Evolutionary conservation across 2,113 vertebrate genomes (phyloP).

Genomic region (Datnioides undecimradiatus): DNA sequence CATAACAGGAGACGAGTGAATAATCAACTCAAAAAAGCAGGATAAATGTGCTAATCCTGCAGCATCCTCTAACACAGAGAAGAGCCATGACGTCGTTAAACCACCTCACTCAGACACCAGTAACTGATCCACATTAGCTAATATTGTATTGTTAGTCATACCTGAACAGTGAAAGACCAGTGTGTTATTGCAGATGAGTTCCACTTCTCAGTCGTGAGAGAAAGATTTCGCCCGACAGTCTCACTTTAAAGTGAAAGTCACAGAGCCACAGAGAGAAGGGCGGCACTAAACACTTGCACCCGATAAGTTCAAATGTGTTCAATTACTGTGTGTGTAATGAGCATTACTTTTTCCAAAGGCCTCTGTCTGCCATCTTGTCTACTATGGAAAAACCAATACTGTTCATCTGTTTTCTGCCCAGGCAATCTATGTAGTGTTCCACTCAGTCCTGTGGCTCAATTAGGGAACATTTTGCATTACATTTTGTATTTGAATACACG

Average conservation of each 20-base stretch:
- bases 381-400: slow-evolving; percentile 75
- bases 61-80: no score
- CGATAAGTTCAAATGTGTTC: slow-evolving; percentile 42
- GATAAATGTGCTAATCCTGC: no score
- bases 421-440: slow-evolving; percentile 65
- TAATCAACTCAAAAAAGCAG: no score
- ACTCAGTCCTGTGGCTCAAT: slow-evolving; percentile 47
- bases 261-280: neutral
- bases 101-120: no score
- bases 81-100: no score
- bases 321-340: slow-evolving; percentile 56
- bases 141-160: no score
- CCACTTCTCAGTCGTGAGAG: neutral
- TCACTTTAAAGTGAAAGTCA: neutral
- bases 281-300: slow-evolving; percentile 1
- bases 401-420: slow-evolving; percentile 42
- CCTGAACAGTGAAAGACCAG: no score
- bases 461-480: slow-evolving; percentile 12
- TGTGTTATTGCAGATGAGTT: neutral
- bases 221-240: neutral
- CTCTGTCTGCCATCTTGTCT: slow-evolving; percentile 55
- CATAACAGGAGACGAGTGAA: no score
- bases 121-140: no score
- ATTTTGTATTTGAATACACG: neutral
- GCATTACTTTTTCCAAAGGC: slow-evolving; percentile 60